Evolutionary conservation across 2,113 vertebrate species (phyloP), one percentile per base, ranked within the genome.

Genomic region (Etheostoma spectabile): DNA sequence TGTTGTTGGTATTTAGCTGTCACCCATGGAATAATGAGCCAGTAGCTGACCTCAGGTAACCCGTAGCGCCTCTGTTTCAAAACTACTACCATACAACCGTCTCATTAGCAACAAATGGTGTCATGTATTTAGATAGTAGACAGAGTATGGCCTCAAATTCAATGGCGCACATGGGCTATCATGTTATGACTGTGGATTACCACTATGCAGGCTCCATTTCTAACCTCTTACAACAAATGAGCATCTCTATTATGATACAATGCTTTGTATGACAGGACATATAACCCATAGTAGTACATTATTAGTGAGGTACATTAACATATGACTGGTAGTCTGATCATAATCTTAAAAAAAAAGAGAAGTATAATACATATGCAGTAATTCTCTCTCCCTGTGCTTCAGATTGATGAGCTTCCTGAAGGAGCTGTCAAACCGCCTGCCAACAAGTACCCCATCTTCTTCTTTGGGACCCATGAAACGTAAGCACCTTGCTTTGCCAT

Each of bases 391-490:
- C 89, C 88, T 94, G 91, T 74, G 89, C 76, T 57, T 83, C 92
- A 99, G 98, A 99, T 99, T 88, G 98, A 99, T 92, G 98, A 99
- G 93, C 97, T 99, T 83, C 98, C 98, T 16, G 98, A 99, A 88
- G 98, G 98, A 93, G 98, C 98, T 0, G 98, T 99, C 92, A 99
- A 99, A 86, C 98, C 98, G 55, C 98, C 98, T 73, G 97, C 98
- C 93, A 99, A 98, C 94, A 99, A 99, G 88, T 97, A 99, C 59
- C 98, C 98, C 51, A 99, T 99, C 94, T 99, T 99, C 96, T 99
- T 99, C 94, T 99, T 98, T 15, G 98, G 98, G 85, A 99, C 98
- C 81, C 98, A 99, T 30, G 98, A 99, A 95, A 99, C 98, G 98
- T 99, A 96, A 93, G 97, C 95, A 74, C 73, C 66, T 69, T 30